Conservation (phyloP, 2,888 invertebrate genomes). For the Cremastobaeus sp. region DNA sequence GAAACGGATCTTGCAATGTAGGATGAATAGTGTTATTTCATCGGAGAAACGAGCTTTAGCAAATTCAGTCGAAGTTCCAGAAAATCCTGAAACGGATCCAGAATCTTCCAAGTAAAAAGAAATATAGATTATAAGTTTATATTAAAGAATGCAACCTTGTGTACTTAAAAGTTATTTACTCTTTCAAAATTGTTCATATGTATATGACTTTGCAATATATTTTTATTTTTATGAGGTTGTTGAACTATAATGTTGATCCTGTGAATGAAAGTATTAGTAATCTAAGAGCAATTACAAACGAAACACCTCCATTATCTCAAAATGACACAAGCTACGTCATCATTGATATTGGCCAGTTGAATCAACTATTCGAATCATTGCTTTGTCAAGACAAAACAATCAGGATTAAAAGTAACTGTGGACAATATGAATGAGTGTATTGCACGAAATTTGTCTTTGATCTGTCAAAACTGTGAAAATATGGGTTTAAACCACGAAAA, state of each 20-base stretch:
- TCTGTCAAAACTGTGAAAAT: constrained; percentile 19
- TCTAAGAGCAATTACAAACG: constrained; percentile 4
- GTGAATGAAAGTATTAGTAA: constrained; percentile 25
- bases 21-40: no score
- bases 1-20: no score
- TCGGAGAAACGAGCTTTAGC: no score
- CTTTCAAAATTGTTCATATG: no score
- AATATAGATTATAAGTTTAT: constrained; percentile 1
- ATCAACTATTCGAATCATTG: constrained; percentile 4
- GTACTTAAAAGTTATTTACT: no score
- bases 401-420: constrained; percentile 13
- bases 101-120: constrained; percentile 1
- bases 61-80: background rate
- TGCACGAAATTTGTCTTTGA: constrained; percentile 7
- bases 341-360: constrained; percentile 38
- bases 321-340: constrained; percentile 7
- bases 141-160: no score
- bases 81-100: background rate
- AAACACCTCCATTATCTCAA: constrained; percentile 6
- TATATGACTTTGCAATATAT: constrained; percentile 1
- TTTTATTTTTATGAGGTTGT: constrained; percentile 5
- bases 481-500: constrained; percentile 14
- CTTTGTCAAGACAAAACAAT: constrained; percentile 20
- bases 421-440: background rate
- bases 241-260: constrained; percentile 5